phyloP scores from a whole-genome alignment of 1,140 invertebrate genomes.

The Harpegnathos saltator region DNA sequence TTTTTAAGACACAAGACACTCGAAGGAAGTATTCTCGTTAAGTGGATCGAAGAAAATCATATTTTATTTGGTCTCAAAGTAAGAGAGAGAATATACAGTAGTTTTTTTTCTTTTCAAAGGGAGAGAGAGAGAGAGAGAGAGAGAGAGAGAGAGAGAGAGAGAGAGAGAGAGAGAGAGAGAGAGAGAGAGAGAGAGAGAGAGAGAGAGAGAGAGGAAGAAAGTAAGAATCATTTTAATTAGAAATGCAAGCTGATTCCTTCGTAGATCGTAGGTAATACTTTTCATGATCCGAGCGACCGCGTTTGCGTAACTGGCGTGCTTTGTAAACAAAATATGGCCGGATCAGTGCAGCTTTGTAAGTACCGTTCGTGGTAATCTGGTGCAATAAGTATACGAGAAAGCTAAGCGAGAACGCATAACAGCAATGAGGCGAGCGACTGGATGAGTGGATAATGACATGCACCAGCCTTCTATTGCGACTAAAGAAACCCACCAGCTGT shows the following conservation, averaged over 20 bases:
- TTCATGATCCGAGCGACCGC: not conserved
- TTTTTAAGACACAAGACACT: not conserved
- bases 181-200: too few species aligned
- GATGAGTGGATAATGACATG: slow-evolving; percentile 14
- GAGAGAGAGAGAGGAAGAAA: too few species aligned
- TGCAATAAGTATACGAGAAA: not conserved
- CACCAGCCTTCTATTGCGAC: not conserved
- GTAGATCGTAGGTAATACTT: too few species aligned
- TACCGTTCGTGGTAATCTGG: not conserved
- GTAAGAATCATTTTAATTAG: too few species aligned
- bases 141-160: too few species aligned
- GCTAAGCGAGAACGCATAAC: not conserved
- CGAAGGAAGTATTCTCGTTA: too few species aligned
- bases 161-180: too few species aligned
- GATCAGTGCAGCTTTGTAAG: not conserved
- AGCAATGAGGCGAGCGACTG: not conserved
- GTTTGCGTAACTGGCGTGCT: not conserved
- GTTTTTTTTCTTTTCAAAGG: too few species aligned
- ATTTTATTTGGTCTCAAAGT: too few species aligned
- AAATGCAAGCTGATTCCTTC: too few species aligned
- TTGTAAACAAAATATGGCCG: slow-evolving; percentile 19
- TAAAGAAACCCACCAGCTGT: slow-evolving; percentile 1
- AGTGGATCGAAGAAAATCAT: not conserved
- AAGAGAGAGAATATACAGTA: too few species aligned
- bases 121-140: too few species aligned